Evolutionary conservation across 2,113 vertebrate species (phyloP).

Genomic region (Lynx canadensis): DNA sequence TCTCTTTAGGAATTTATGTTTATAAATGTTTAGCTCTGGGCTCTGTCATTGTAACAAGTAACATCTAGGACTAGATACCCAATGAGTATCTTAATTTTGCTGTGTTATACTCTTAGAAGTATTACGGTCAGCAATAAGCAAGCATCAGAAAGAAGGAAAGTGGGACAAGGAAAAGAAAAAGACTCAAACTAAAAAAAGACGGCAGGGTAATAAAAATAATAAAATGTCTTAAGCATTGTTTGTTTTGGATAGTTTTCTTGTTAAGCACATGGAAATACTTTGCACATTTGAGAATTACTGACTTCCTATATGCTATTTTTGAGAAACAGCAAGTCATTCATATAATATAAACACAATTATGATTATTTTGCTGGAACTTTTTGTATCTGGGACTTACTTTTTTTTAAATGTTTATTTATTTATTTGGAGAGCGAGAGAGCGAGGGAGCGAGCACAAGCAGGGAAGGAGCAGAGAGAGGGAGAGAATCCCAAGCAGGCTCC

Average conservation of each 20-base stretch:
- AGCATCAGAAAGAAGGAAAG: slow-evolving; percentile 80
- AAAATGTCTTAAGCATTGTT: slow-evolving; percentile 82
- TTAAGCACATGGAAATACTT: slow-evolving; percentile 89
- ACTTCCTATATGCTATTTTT: slow-evolving; percentile 83
- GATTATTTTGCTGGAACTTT: slow-evolving; percentile 81
- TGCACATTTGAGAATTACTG: slow-evolving; percentile 84
- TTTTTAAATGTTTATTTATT: too few species aligned
- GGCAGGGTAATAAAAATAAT: slow-evolving; percentile 84
- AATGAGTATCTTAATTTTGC: slow-evolving; percentile 56
- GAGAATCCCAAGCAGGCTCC: too few species aligned
- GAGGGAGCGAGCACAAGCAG: too few species aligned
- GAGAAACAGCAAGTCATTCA: slow-evolving; percentile 85
- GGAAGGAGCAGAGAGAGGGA: too few species aligned
- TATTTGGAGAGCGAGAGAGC: too few species aligned
- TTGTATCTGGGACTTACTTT: slow-evolving; percentile 70
- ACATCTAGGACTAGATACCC: slow-evolving; percentile 10
- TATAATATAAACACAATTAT: slow-evolving; percentile 83
- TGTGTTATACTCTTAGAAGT: slow-evolving; percentile 74
- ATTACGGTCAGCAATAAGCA: slow-evolving; percentile 80
- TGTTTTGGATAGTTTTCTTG: slow-evolving; percentile 85
- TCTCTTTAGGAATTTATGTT: slow-evolving; percentile 14
- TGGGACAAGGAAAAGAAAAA: slow-evolving; percentile 52
- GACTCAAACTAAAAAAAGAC: slow-evolving; percentile 69
- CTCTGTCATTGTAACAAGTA: not conserved
- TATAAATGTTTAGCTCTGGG: slow-evolving; percentile 48